Conservation (phyloP, 1,140 invertebrate species). For the Sitodiplosis mosellana region DNA sequence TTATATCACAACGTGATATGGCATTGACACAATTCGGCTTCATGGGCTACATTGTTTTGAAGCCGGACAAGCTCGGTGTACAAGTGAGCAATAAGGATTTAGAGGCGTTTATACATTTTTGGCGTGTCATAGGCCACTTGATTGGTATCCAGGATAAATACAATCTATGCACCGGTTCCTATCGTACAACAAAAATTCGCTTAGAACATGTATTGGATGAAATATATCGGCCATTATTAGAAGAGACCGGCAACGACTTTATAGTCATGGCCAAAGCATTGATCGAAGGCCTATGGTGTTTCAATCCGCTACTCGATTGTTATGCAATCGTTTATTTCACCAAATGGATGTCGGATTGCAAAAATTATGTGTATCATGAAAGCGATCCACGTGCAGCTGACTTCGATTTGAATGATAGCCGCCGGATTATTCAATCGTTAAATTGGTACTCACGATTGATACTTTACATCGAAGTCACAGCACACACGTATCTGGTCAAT, state of each 20-base stretch:
- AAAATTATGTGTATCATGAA: slow-evolving; percentile 19
- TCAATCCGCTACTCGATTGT: slow-evolving; percentile 16
- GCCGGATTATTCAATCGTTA: slow-evolving; percentile 2
- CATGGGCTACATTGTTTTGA: slow-evolving; percentile 50
- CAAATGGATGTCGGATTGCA: slow-evolving; percentile 17
- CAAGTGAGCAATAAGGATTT: slow-evolving; percentile 33
- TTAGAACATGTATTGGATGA: slow-evolving; percentile 15
- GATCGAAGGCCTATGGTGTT: slow-evolving; percentile 18
- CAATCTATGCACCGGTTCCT: slow-evolving; percentile 18
- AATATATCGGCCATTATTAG: slow-evolving; percentile 15
- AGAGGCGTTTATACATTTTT: slow-evolving; percentile 67
- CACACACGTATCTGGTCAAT: slow-evolving; percentile 12
- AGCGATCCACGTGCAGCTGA: slow-evolving; percentile 4
- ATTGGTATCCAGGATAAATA: slow-evolving; percentile 58
- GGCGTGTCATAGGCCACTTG: slow-evolving; percentile 60
- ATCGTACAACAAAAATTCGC: slow-evolving; percentile 14
- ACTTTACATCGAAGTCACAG: slow-evolving; percentile 16
- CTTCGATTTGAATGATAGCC: background rate
- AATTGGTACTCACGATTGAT: slow-evolving; percentile 16
- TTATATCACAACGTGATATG: slow-evolving; percentile 60
- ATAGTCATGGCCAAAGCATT: slow-evolving; percentile 15
- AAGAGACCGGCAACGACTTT: slow-evolving; percentile 11
- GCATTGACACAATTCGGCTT: slow-evolving; percentile 73
- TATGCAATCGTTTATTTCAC: slow-evolving; percentile 17
- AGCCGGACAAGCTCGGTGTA: slow-evolving; percentile 45